These are phyloP conservation scores for Rosalia funebris DNA, from an alignment of 2,888 invertebrate species.

Conservation along the genomic window DNA sequence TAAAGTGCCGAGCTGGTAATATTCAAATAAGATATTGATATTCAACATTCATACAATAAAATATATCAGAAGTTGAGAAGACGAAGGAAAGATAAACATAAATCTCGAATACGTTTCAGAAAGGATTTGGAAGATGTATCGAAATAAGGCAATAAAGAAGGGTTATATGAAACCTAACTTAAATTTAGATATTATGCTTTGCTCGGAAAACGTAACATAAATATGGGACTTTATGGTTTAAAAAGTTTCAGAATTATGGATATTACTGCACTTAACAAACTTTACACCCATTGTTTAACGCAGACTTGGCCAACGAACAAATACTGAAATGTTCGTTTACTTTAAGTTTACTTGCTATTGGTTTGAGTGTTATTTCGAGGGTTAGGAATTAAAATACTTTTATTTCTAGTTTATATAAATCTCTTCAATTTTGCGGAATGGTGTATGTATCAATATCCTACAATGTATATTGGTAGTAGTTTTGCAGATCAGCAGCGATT, in stretches of 20 bases:
- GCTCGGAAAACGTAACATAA: conserved; percentile 53
- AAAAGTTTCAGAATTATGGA: conserved; percentile 57
- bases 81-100: conserved; percentile 53
- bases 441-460: too few species aligned
- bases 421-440: too few species aligned
- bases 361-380: too few species aligned
- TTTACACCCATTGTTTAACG: conserved; percentile 53
- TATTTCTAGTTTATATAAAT: too few species aligned
- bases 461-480: too few species aligned
- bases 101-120: conserved; percentile 59
- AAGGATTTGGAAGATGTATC: conserved; percentile 62
- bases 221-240: conserved; percentile 57
- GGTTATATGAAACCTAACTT: conserved; percentile 60
- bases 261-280: conserved; percentile 52
- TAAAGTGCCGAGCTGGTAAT: conserved; percentile 14
- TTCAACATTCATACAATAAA: conserved; percentile 33
- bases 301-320: conserved; percentile 45
- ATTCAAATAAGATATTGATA: conserved; percentile 25
- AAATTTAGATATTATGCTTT: conserved; percentile 61
- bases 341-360: too few species aligned
- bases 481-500: too few species aligned
- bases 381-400: too few species aligned
- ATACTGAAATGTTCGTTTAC: conserved; percentile 47
- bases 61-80: conserved; percentile 40
- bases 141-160: conserved; percentile 62